Evolutionary conservation across 2,797 vertebrate genomes (phyloP), one percentile per base, ranked within the genome.

Genomic region (Phyllotis vaccarum): DNA sequence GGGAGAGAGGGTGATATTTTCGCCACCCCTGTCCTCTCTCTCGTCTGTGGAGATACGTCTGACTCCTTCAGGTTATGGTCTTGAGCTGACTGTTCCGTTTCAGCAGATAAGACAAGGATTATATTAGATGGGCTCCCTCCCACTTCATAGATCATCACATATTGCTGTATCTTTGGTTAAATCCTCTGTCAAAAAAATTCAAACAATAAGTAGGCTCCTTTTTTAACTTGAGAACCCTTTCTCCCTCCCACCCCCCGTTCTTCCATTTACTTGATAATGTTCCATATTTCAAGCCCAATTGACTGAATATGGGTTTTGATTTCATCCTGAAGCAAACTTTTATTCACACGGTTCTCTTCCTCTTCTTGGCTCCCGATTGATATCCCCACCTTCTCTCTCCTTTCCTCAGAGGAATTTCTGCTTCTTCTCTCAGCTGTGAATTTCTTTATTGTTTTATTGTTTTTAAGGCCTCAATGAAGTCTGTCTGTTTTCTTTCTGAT

Each of bases 271-370:
- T 43, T 91, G 29, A 17, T 13, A 68, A 4, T 76, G 14, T 95
- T 86, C 90, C 90, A 58, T 66, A 70, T 91, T 97, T 95, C 11
- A 82, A n/a, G 37, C 43, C 17, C 11, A 90, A 87, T 91, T 94
- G 34, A 62, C 43, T 1, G 16, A 81, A n/a, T 3, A 54, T 66
- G 70, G 81, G 19, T 95, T 93, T 92, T 80, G 52, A 66, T 92
- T 88, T 90, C 10, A 43, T 76, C 31, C 75, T 74, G 74, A 54
- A 40, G 9, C 81, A 62, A 90, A 85, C 24, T 68, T 89, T 43
- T 24, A 54, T 37, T 93, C 29, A 37, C 58, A 87, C 62, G 19
- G 49, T 2, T 7, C 56, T 60, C 81, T 24, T 87, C 56, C 19
- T 27, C 34, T 91, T 27, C n/a, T 66, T 94, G 43, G 17, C 62